Conservation (phyloP, 2,113 vertebrate species). For the Eonycteris spelaea region DNA sequence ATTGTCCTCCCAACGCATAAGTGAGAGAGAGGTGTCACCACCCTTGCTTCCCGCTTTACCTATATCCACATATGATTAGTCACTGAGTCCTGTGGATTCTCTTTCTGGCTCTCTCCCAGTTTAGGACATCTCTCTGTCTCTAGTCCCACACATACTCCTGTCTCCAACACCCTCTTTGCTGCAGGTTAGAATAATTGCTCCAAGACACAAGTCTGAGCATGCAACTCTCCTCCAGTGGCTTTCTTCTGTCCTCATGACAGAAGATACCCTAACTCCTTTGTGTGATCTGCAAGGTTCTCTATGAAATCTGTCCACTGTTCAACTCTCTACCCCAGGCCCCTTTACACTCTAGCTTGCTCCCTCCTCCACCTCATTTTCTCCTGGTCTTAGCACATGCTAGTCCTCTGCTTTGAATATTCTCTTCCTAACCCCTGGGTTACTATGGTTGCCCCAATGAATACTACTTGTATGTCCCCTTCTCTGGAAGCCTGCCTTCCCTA, state of each 20-base stretch:
- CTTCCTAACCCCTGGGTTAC: neutral
- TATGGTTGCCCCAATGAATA: neutral
- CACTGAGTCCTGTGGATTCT: neutral
- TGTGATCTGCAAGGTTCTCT: neutral
- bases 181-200: neutral
- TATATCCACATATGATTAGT: rapidly evolving
- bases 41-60: neutral
- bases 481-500: neutral
- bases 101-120: neutral
- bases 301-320: neutral
- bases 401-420: neutral
- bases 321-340: neutral
- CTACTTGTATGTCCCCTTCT: neutral
- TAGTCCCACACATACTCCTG: too few species aligned
- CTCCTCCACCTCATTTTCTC: neutral
- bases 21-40: neutral
- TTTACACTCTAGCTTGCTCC: neutral
- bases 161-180: neutral
- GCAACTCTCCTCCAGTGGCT: neutral
- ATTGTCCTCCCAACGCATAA: neutral
- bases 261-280: neutral
- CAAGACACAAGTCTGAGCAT: neutral
- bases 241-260: neutral
- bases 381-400: neutral
- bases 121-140: neutral